A percentile compares a stretch with the other conserved stretches of the same genome.
These are phyloP conservation scores for Thera britannica DNA, from an alignment of 2,888 invertebrate species.

Conservation along the genomic window DNA sequence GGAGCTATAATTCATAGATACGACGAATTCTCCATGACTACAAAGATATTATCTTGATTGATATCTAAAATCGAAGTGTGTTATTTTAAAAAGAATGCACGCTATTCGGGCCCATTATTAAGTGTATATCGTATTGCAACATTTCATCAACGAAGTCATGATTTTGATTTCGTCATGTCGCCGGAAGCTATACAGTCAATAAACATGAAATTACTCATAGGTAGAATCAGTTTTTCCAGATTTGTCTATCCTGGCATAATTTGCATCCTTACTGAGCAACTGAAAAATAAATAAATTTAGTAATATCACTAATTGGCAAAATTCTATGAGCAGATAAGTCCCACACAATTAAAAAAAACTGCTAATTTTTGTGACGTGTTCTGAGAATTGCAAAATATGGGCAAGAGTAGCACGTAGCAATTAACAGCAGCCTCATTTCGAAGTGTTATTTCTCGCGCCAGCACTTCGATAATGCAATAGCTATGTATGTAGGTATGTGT, in stretches of 20 bases:
- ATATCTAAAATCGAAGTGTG: too few species aligned
- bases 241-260: too few species aligned
- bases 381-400: conserved; percentile 7
- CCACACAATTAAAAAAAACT: background rate
- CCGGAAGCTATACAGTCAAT: conserved; percentile 47
- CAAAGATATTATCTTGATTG: background rate
- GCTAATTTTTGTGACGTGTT: background rate
- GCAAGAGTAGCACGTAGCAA: conserved; percentile 34
- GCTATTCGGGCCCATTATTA: background rate
- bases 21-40: too few species aligned
- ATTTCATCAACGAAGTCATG: conserved; percentile 45
- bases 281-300: background rate
- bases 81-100: background rate
- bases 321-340: background rate
- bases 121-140: conserved; percentile 41
- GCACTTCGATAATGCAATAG: conserved; percentile 28
- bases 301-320: background rate
- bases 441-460: conserved; percentile 32
- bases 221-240: background rate
- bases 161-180: conserved; percentile 46
- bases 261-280: too few species aligned
- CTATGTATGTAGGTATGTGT: conserved; percentile 39
- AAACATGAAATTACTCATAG: conserved; percentile 3
- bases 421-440: conserved; percentile 44
- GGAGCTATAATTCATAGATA: too few species aligned